Evolutionary conservation across 2,113 vertebrate genomes (phyloP).

Genomic region (Xenus cinereus): DNA sequence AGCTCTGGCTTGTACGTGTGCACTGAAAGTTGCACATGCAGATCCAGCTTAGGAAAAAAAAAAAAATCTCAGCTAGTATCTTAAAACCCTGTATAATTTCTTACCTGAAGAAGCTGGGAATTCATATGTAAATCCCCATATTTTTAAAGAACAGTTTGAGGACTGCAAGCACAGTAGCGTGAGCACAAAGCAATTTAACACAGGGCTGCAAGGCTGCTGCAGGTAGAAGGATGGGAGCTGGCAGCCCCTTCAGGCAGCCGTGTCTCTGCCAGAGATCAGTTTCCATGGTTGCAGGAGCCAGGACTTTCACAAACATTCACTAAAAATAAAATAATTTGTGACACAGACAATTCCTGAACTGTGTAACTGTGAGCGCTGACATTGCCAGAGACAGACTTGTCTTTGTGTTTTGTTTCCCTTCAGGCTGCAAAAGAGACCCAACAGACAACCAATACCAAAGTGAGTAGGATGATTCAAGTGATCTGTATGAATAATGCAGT

Average conservation of each 20-base stretch:
- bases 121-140: rapidly evolving
- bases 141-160: background rate
- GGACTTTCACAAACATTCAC: background rate
- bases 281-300: constrained; percentile 49
- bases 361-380: background rate
- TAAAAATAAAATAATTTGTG: constrained; percentile 21
- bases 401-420: constrained; percentile 53
- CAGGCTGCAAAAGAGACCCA: constrained; percentile 64
- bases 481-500: background rate
- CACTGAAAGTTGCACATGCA: background rate
- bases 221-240: background rate
- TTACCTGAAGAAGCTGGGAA: background rate
- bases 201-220: background rate
- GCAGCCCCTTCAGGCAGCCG: background rate
- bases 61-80: background rate
- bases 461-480: constrained; percentile 45
- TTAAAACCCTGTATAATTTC: background rate
- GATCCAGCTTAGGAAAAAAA: background rate
- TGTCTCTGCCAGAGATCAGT: background rate
- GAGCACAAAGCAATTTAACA: background rate
- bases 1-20: background rate
- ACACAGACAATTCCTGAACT: background rate
- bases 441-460: constrained; percentile 60
- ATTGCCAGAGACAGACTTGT: constrained; percentile 4
- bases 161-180: background rate